Conservation (phyloP, 2,888 invertebrate genomes). For the Halictus quadricinctus region DNA sequence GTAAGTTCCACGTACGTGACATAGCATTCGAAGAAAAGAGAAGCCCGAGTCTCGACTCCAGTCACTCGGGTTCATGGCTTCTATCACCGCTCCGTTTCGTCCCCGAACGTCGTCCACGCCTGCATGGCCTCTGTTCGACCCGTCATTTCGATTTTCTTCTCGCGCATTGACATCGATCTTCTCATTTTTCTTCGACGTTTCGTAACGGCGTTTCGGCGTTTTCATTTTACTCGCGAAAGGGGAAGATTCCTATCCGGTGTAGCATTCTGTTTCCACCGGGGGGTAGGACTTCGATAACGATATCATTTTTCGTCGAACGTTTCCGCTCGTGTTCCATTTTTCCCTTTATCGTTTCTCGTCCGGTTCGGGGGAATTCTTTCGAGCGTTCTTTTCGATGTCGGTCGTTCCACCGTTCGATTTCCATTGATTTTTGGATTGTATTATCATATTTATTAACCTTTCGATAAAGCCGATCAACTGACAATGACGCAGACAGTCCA, state of each 20-base stretch:
- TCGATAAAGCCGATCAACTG: not conserved
- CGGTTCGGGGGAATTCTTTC: not conserved
- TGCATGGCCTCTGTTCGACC: not conserved
- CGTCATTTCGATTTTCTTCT: not conserved
- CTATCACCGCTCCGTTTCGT: slow-evolving; percentile 25
- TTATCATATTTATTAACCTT: not conserved
- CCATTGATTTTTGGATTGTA: not conserved
- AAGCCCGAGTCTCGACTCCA: slow-evolving; percentile 34
- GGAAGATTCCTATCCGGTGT: not conserved
- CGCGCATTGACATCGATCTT: not conserved
- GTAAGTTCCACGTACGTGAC: slow-evolving; percentile 73
- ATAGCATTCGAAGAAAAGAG: slow-evolving; percentile 47
- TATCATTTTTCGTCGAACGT: slow-evolving; percentile 23
- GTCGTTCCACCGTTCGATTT: slow-evolving; percentile 13
- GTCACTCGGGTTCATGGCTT: slow-evolving; percentile 32
- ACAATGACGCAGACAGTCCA: not conserved
- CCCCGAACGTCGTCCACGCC: slow-evolving; percentile 44
- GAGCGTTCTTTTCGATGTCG: slow-evolving; percentile 15
- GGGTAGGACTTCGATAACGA: slow-evolving; percentile 22
- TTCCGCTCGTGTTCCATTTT: not conserved
- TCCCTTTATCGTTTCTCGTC: slow-evolving; percentile 3
- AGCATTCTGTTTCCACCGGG: not conserved
- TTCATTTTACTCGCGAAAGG: slow-evolving; percentile 8
- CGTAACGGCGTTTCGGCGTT: slow-evolving; percentile 18
- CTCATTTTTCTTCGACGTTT: slow-evolving; percentile 3